These are phyloP conservation scores for Mercenaria mercenaria DNA, from an alignment of 1,140 invertebrate species.

Conservation along the genomic window DNA sequence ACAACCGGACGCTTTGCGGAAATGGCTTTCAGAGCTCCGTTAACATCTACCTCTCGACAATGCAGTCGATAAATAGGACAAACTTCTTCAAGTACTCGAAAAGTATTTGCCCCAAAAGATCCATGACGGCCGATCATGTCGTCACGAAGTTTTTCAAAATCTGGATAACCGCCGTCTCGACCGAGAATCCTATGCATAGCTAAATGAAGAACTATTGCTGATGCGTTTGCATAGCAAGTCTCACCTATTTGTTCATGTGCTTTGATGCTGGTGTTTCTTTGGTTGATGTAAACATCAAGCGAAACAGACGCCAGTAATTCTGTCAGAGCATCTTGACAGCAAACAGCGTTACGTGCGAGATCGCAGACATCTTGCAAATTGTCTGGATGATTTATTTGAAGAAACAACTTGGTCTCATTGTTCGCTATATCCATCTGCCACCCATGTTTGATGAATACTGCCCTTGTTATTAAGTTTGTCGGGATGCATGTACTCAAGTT, in stretches of 20 bases:
- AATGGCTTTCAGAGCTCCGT: constrained; percentile 9
- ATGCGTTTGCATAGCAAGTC: constrained; percentile 53
- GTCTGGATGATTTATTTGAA: constrained; percentile 27
- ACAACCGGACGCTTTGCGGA: constrained; percentile 17
- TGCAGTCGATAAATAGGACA: constrained; percentile 24
- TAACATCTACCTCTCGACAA: background rate
- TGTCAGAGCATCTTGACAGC: background rate
- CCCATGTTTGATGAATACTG: background rate
- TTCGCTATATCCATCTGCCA: constrained; percentile 25
- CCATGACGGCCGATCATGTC: background rate
- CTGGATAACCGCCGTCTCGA: constrained; percentile 28
- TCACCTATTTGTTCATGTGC: constrained; percentile 2
- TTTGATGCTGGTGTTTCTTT: background rate
- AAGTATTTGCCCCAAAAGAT: background rate
- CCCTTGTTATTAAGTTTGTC: background rate
- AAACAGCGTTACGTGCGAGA: background rate
- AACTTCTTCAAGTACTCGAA: background rate
- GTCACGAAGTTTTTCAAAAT: background rate
- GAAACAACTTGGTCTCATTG: constrained; percentile 30
- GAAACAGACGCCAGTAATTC: constrained; percentile 22
- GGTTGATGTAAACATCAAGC: constrained; percentile 25
- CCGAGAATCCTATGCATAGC: constrained; percentile 19
- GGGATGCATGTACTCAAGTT: constrained; percentile 1
- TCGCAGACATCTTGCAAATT: background rate
- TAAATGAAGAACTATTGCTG: constrained; percentile 28